phyloP scores from a whole-genome alignment of 2,113 vertebrate genomes.

The Ictalurus furcatus region DNA sequence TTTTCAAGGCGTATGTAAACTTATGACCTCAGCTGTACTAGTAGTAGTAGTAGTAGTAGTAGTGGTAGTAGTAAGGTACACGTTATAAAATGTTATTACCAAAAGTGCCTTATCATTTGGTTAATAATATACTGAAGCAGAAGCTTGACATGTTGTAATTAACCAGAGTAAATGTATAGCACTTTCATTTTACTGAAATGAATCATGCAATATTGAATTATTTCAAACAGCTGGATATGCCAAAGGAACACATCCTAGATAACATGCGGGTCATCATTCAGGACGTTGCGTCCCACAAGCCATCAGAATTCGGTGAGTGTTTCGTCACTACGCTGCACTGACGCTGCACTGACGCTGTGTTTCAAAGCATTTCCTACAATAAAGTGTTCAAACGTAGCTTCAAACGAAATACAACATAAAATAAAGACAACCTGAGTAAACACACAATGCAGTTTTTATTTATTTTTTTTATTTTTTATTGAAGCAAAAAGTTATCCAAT shows the following conservation, averaged over 20 bases:
- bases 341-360: background rate
- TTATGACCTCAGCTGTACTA: background rate
- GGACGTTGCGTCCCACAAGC: conserved; percentile 82
- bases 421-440: too few species aligned
- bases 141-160: background rate
- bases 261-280: conserved; percentile 79
- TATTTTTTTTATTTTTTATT: too few species aligned
- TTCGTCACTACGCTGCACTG: background rate
- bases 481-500: too few species aligned
- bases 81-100: background rate
- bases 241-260: conserved; percentile 78
- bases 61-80: background rate
- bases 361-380: background rate
- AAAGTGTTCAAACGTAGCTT: background rate
- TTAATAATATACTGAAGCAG: background rate
- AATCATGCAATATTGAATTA: background rate
- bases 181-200: background rate
- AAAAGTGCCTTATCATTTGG: background rate
- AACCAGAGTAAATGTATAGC: background rate
- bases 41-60: background rate
- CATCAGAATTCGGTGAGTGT: conserved; percentile 73
- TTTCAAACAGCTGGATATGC: conserved; percentile 85
- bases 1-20: too few species aligned
- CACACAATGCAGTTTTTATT: too few species aligned
- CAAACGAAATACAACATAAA: too few species aligned